Evolutionary conservation across 64 coral and sea anemone genomes (phyloP), one percentile per base, ranked within the genome.

Genomic region (Orbicella faveolata): DNA sequence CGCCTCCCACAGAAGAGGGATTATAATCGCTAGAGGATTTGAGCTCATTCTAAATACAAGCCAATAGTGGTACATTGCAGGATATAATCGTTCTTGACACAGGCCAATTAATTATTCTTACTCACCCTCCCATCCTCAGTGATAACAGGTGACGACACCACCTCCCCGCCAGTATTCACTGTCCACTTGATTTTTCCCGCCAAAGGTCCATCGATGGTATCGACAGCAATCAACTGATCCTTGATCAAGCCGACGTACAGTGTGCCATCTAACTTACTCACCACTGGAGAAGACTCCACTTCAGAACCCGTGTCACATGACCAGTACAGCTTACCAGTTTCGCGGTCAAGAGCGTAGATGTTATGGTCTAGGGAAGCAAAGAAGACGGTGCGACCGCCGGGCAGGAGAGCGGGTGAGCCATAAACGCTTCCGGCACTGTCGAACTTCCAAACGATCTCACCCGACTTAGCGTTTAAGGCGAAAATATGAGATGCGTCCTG

Each of bases 351-450:
- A 44, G 95, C 88, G 82, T 96, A 96, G 44, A 96, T 70, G n/a
- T 93, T 64, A 25, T 91, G 92, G 74, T 96, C 95, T 34, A 96
- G 78, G 12, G 95, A 93, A n/a, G 91, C 93, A 88, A 96, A 96
- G 84, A 92, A 96, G 33, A 93, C 95, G 19, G 36, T 90, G 63
- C 80, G 90, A 41, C 87, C 73, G 14, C 52, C 52, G 3, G 73
- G 35, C 10, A 54, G 0, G 23, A 96, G 51, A 39, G 78, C 70
- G 48, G 95, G 95, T 9, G 87, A 88, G 14, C 91, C 86, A 62
- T 74, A 93, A 13, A 96, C 93, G 34, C 87, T 93, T 52, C 88
- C 91, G 25, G 95, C 82, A 16, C 87, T 65, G 36, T 75, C 82
- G 61, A 96, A 96, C 63, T 87, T 89, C 95, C 95, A 96, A 2